Evolutionary conservation across 2,888 invertebrate genomes (phyloP), one percentile per base, ranked within the genome.

Genomic region (Idaea aversata): DNA sequence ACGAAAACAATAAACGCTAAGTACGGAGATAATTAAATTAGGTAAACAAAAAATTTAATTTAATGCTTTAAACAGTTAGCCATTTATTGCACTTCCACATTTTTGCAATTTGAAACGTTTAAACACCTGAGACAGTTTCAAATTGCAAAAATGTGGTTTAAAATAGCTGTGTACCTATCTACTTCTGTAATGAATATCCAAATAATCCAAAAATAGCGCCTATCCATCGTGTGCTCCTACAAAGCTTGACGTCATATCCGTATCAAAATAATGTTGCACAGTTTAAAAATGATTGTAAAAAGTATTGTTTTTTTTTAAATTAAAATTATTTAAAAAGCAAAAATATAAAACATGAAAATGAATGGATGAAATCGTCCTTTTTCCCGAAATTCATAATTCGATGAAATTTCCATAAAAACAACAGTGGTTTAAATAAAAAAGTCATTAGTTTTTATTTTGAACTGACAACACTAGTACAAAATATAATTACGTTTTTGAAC

Each of bases 191-290:
- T 83, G 80, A 82, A 82, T 82, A 82, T 82, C 83, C 78, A 81
- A 75, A 83, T 83, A 82, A 84, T 88, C 92, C 91, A 91, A 91
- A 93, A 92, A 93, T 93, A 93, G 92, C 88, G 91, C 91, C 84
- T 77, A 79, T 75, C 74, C 75, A 71, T 68, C 69, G 74, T 61
- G 70, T 77, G 74, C 73, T 65, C 80, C 75, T 73, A 75, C 69
- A 62, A 67, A 15, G 62, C 57, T 65, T 77, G 74, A 85, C 89
- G 88, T 88, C 86, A 90, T 75, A 75, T 91, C 92, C 90, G 79
- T 71, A 73, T 71, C 65, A 63, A 13, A 13, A 35, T 15, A 72
- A 81, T 80, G 86, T 84, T 90, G 83, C 86, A 78, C 82, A 70
- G 64, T 38, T 4, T 13, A 63, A 71, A 70, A 67, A 38, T 25